phyloP scores from a whole-genome alignment of 2,797 vertebrate genomes.

The Catharus ustulatus region DNA sequence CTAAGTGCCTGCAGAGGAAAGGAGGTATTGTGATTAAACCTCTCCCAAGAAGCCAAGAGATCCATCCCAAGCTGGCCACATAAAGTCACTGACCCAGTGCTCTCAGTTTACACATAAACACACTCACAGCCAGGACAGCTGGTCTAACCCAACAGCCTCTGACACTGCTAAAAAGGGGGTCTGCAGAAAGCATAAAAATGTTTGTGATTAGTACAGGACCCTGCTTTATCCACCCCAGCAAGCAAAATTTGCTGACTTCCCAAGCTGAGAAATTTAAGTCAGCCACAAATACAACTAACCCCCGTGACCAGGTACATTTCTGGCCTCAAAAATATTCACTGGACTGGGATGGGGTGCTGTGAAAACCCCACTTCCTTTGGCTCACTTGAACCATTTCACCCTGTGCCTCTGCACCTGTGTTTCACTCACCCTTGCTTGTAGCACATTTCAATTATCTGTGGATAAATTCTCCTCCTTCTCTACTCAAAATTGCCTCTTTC shows the following conservation, averaged over 20 bases:
- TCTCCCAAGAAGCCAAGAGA: background rate
- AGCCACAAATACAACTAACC: background rate
- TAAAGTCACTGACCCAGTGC: background rate
- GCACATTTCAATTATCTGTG: background rate
- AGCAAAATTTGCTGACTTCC: background rate
- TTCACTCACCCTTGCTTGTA: background rate
- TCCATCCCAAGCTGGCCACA: background rate
- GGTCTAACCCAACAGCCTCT: background rate
- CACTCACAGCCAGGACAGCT: background rate
- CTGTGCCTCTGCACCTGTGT: background rate
- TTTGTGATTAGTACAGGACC: background rate
- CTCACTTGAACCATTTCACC: background rate
- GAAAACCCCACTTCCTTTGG: background rate
- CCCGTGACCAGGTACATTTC: background rate
- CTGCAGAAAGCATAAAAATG: background rate
- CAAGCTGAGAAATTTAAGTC: background rate
- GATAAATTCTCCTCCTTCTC: accelerated
- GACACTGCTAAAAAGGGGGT: background rate
- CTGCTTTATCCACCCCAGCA: background rate
- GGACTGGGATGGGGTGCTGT: background rate
- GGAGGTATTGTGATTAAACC: background rate
- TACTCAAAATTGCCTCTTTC: background rate
- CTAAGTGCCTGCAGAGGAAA: background rate
- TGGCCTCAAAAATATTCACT: background rate
- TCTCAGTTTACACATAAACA: background rate